Conservation (phyloP, 2,797 vertebrate genomes). For the Presbytis comata region DNA sequence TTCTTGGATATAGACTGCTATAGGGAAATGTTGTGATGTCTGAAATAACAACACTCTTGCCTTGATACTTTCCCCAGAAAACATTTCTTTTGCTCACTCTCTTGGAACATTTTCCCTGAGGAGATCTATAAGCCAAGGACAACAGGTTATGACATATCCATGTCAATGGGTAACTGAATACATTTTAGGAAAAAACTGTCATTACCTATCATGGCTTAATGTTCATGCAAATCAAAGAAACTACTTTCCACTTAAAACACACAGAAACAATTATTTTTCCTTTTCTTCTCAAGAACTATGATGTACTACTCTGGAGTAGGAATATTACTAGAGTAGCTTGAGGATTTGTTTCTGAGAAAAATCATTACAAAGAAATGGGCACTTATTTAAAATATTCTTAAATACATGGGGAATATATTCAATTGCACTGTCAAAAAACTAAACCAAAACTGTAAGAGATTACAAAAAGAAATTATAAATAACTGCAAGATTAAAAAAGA, state of each 20-base stretch:
- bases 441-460: neutral
- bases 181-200: constrained; percentile 26
- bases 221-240: constrained; percentile 34
- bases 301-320: neutral
- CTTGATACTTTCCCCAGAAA: constrained; percentile 38
- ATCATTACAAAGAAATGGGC: neutral
- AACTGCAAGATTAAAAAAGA: neutral
- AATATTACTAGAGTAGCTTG: neutral
- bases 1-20: neutral
- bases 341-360: neutral
- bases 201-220: neutral
- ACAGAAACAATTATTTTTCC: neutral
- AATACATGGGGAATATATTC: constrained; percentile 41
- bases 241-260: neutral
- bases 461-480: constrained; percentile 14
- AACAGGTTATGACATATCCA: neutral
- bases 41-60: constrained; percentile 24
- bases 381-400: constrained; percentile 45
- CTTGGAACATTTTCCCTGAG: constrained; percentile 16
- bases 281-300: neutral
- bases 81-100: constrained; percentile 53
- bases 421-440: neutral
- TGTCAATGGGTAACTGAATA: neutral
- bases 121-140: constrained; percentile 19
- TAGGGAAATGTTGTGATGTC: constrained; percentile 1